These are phyloP conservation scores for Drosophila suzukii DNA, from an alignment of 1,140 invertebrate genomes.

Conservation along the genomic window DNA sequence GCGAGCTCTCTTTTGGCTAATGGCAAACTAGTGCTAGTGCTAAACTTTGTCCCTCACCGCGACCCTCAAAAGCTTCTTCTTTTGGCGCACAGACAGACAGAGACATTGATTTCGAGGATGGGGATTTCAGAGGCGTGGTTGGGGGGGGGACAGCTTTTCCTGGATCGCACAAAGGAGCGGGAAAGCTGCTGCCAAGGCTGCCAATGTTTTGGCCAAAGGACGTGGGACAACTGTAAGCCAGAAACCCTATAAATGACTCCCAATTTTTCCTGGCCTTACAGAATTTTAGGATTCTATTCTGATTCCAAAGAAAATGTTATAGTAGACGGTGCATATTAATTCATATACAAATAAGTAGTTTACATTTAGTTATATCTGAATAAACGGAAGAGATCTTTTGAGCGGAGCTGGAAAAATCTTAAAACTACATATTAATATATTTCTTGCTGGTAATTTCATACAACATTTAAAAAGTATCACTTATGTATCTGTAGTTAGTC, in stretches of 20 bases:
- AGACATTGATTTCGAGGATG: constrained; percentile 67
- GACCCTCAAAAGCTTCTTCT: constrained; percentile 73
- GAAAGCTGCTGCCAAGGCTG: constrained; percentile 33
- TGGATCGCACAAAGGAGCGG: constrained; percentile 16
- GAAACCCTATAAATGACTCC: constrained; percentile 8
- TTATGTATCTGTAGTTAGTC: too few relatives aligned
- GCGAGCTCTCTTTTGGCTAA: constrained; percentile 25
- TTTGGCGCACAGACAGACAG: constrained; percentile 36
- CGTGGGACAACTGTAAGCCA: neutral
- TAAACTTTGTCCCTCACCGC: constrained; percentile 69
- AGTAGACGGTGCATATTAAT: neutral
- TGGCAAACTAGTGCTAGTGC: constrained; percentile 33
- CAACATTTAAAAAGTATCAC: too few relatives aligned
- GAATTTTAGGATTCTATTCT: neutral
- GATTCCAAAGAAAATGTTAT: too few relatives aligned
- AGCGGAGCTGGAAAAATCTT: too few relatives aligned
- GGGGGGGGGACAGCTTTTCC: constrained; percentile 14
- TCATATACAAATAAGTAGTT: too few relatives aligned
- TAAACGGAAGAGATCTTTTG: too few relatives aligned
- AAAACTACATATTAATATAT: too few relatives aligned
- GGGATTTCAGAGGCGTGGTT: too few relatives aligned
- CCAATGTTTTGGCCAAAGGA: neutral
- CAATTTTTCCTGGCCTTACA: neutral
- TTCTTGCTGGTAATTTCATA: too few relatives aligned
- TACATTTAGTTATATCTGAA: too few relatives aligned